Conservation (phyloP, 2,113 vertebrate genomes). For the Nesogale talazaci region DNA sequence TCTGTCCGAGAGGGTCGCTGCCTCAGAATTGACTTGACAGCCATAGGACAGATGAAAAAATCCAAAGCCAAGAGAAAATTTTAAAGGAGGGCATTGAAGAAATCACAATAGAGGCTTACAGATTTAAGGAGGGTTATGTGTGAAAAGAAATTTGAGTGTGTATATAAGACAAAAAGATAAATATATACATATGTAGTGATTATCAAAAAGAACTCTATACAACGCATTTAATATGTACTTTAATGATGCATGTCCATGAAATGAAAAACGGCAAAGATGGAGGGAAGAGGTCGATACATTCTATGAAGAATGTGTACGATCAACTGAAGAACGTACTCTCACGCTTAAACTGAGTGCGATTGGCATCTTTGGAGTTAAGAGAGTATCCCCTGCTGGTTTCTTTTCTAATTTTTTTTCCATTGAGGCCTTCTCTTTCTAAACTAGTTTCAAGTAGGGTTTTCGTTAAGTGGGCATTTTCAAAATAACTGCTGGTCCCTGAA, state of each 20-base stretch:
- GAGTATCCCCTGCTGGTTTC: background rate
- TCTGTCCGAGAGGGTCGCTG: no score
- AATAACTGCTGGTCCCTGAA: background rate
- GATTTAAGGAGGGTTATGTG: background rate
- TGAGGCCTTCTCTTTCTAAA: background rate
- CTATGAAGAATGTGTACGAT: background rate
- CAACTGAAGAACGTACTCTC: background rate
- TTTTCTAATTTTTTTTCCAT: background rate
- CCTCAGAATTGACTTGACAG: no score
- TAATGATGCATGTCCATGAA: background rate
- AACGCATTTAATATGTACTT: conserved; percentile 16
- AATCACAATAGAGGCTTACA: background rate
- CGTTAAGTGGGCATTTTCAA: background rate
- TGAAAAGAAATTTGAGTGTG: background rate
- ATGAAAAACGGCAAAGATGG: background rate
- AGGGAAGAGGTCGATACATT: no score
- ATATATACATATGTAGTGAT: background rate
- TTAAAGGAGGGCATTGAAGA: background rate
- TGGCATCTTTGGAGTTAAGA: background rate
- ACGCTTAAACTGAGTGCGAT: background rate
- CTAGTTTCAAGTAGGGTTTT: background rate
- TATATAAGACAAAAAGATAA: background rate
- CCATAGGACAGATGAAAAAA: background rate
- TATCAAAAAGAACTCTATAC: background rate
- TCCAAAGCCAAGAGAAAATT: background rate